Conservation (phyloP, 2,797 vertebrate species). For the Alectoris magna region DNA sequence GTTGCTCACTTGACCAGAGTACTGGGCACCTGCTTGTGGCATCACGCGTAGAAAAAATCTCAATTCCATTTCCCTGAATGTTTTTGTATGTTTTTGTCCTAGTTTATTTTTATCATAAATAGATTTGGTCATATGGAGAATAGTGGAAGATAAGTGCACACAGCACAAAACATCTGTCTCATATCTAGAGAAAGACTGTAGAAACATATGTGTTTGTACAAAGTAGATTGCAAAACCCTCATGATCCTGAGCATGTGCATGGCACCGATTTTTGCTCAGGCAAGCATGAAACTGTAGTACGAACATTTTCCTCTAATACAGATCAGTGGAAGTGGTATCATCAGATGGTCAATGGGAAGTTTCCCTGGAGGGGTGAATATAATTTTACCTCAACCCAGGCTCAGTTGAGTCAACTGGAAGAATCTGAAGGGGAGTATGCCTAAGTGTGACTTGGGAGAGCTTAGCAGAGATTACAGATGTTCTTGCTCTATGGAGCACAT, state of each 20-base stretch:
- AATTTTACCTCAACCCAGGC: neutral
- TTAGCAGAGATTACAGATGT: neutral
- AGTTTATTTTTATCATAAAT: neutral
- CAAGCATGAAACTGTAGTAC: conserved; percentile 6
- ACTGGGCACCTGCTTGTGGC: neutral
- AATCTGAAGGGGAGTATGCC: neutral
- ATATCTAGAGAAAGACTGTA: conserved; percentile 26
- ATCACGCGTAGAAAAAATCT: neutral
- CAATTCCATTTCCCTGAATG: neutral
- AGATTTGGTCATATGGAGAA: neutral
- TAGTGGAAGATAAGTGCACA: neutral
- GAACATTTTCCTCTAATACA: conserved; percentile 18
- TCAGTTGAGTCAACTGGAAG: conserved; percentile 26
- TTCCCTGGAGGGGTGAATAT: neutral
- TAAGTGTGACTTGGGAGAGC: conserved; percentile 4
- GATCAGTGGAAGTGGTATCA: conserved; percentile 6
- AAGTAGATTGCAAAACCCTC: conserved; percentile 12
- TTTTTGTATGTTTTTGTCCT: neutral
- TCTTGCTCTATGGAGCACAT: neutral
- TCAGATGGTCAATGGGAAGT: conserved; percentile 40
- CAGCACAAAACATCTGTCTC: conserved; percentile 28
- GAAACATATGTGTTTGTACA: conserved; percentile 18
- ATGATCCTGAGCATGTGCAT: neutral
- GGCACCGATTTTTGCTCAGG: conserved; percentile 3
- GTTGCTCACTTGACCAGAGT: conserved; percentile 9